phyloP scores from a whole-genome alignment of 2,888 invertebrate genomes.

The Drosophila affinis region DNA sequence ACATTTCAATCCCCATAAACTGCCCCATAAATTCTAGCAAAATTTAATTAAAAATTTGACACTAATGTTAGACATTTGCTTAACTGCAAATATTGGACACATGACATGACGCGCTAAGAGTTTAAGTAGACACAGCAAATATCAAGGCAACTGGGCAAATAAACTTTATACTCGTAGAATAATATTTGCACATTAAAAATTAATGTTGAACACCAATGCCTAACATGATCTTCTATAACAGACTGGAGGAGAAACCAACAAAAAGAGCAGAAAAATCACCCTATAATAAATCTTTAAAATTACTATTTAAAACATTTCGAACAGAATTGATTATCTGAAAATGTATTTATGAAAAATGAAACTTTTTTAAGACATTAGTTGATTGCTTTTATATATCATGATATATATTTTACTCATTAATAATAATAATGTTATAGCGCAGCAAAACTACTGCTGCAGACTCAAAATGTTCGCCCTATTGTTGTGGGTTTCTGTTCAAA shows the following conservation, averaged over 20 bases:
- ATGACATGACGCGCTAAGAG: constrained; percentile 4
- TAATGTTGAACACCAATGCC: neutral
- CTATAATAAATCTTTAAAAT: too few species aligned
- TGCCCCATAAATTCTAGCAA: neutral
- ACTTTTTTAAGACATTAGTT: neutral
- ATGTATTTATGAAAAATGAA: too few species aligned
- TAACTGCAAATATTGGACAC: constrained; percentile 6
- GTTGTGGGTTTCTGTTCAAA: neutral
- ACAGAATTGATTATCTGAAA: neutral
- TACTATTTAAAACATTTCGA: too few species aligned
- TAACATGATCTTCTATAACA: neutral
- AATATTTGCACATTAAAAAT: neutral
- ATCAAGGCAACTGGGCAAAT: constrained; percentile 20
- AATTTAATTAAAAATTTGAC: constrained; percentile 12
- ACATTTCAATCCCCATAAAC: neutral
- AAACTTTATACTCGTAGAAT: neutral
- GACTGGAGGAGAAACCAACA: neutral
- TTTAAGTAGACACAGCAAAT: constrained; percentile 19
- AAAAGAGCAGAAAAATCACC: too few species aligned
- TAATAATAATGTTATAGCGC: too few species aligned
- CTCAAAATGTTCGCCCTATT: neutral
- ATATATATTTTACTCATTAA: neutral
- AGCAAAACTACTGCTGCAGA: too few species aligned
- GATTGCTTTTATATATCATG: neutral
- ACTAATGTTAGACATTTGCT: constrained; percentile 9